Base-by-base conservation (phyloP, 2,113 vertebrate species). In the Scopus umbretta region DNA sequence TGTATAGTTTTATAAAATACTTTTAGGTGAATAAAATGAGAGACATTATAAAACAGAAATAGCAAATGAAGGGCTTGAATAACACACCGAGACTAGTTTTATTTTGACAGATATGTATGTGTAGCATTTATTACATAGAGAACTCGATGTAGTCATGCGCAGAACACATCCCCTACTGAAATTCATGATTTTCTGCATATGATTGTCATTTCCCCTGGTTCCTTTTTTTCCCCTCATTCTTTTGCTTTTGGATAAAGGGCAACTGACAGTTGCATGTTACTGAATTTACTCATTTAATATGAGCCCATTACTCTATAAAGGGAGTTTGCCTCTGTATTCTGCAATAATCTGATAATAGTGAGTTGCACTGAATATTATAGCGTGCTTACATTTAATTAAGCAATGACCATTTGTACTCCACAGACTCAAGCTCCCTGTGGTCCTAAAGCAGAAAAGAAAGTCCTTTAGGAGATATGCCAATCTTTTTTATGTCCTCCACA, bases 351-450 rank as follows among this genome's bases (percentile, higher is more conserved):
- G 98, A 98, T 98, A 98, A 97, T 67, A 96, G 97, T 81, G 97
- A 97, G 97, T 98, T 96, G 97, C 94, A 49, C 92, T 92, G 92
- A 97, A 97, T 97, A 98, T 97, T 96, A 96, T 91, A 95, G 94
- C 53, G 34, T 96, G 95, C 98, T 98, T 98, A 98, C 97, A 96
- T 98, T 98, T 98, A 98, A 98, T 98, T 98, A 98, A 98, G 97
- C 96, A 96, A 65, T 90, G 97, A 93, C 97, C 98, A 94, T 97
- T 98, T 98, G 97, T 96, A 75, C 86, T 96, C 97, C 55, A 32
- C 88, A 96, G 96, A 74, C 95, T 85, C 94, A 82, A 88, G 88
- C 94, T 97, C 97, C 97, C 98, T 94, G 47, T 50, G 93, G 98
- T 97, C 95, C 92, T 38, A 62, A 75, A 97, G 95, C 88, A 96